These are phyloP conservation scores for Micrasema longulum DNA, from an alignment of 1,140 invertebrate species.

Conservation along the genomic window DNA sequence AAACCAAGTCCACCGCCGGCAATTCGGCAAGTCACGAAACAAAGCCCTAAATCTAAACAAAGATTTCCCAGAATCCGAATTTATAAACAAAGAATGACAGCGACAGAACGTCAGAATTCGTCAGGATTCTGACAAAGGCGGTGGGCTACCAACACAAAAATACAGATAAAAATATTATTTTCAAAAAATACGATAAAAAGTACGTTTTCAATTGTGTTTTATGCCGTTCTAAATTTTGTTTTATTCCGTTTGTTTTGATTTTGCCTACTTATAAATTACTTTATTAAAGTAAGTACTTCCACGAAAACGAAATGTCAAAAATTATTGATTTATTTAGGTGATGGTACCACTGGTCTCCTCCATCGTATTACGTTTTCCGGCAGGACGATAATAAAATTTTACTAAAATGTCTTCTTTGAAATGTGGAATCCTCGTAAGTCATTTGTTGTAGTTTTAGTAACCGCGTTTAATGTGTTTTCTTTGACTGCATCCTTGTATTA, in stretches of 20 bases:
- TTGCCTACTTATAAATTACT: too few relatives aligned
- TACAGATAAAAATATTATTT: too few relatives aligned
- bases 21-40: too few relatives aligned
- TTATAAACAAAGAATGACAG: slow-evolving; percentile 39
- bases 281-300: too few relatives aligned
- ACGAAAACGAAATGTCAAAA: slow-evolving; percentile 20
- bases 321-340: slow-evolving; percentile 3
- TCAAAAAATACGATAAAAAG: too few relatives aligned
- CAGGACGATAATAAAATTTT: slow-evolving; percentile 28
- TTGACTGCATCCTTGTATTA: background rate
- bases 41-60: slow-evolving; percentile 13
- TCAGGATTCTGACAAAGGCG: too few relatives aligned
- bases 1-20: background rate
- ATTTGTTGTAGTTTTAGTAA: background rate
- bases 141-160: too few relatives aligned
- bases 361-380: slow-evolving; percentile 23
- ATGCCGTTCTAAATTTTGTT: too few relatives aligned
- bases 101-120: background rate
- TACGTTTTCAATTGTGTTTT: too few relatives aligned
- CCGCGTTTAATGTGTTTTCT: too few relatives aligned
- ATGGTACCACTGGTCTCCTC: slow-evolving; percentile 10
- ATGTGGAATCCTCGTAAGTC: slow-evolving; percentile 39
- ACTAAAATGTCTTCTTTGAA: slow-evolving; percentile 43
- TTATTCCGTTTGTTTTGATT: too few relatives aligned
- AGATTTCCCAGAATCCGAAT: background rate